A percentile compares a stretch with the other conserved stretches of the same genome.
Conservation (phyloP, 2,888 invertebrate species). For the Catocala sponsa region DNA sequence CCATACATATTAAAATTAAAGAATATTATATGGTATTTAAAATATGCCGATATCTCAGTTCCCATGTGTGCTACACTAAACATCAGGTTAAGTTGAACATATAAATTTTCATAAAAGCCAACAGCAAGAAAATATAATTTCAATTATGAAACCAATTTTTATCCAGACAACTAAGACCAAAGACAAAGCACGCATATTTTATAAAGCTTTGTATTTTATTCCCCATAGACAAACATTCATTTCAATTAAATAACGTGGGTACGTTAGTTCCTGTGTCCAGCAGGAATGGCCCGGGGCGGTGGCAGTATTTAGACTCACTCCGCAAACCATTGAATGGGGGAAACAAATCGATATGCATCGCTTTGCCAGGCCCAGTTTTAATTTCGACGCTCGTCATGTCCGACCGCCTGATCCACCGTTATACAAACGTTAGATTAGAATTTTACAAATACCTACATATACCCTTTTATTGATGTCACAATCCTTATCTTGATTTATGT, state of each 20-base stretch:
- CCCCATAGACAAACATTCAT: constrained; percentile 24
- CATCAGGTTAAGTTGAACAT: too few relatives aligned
- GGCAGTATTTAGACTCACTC: constrained; percentile 24
- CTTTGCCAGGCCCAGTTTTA: constrained; percentile 50
- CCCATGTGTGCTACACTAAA: too few relatives aligned
- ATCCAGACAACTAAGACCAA: too few relatives aligned
- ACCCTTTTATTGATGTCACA: constrained; percentile 30
- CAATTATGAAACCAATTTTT: too few relatives aligned
- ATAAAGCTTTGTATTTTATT: constrained; percentile 18
- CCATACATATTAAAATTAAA: too few relatives aligned
- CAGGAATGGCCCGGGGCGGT: constrained; percentile 33
- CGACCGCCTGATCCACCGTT: constrained; percentile 25
- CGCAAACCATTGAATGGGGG: constrained; percentile 27
- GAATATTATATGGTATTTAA: too few relatives aligned
- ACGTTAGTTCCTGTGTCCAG: constrained; percentile 32
- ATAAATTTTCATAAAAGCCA: too few relatives aligned
- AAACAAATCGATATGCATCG: constrained; percentile 54
- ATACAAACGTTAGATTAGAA: constrained; percentile 37
- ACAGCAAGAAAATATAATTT: too few relatives aligned
- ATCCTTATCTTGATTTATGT: constrained; percentile 12
- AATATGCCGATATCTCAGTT: too few relatives aligned
- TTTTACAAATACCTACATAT: constrained; percentile 24
- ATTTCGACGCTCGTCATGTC: constrained; percentile 54
- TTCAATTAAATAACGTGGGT: constrained; percentile 40
- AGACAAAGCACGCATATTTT: background rate